A percentile compares a stretch with the other conserved stretches of the same genome.
Conservation (phyloP, 2,797 vertebrate species). For the Enteromius trimaculatus region DNA sequence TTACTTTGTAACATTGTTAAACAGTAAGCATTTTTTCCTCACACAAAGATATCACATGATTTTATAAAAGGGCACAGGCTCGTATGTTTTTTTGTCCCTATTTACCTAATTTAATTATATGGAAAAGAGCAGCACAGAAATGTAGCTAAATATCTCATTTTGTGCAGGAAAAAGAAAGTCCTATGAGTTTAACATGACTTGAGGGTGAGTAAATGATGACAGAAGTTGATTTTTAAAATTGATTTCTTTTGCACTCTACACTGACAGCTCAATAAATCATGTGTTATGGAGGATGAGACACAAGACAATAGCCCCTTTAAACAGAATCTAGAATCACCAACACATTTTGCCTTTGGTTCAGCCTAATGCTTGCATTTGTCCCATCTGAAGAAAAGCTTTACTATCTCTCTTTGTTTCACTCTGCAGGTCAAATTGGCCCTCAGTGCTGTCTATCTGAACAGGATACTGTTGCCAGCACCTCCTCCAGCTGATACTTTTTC, state of each 20-base stretch:
- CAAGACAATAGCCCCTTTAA: background rate
- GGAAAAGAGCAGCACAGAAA: background rate
- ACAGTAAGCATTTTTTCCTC: too few species aligned
- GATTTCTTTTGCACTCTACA: background rate
- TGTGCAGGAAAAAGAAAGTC: too few species aligned
- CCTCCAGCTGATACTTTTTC: slow-evolving; percentile 42
- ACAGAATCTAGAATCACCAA: background rate
- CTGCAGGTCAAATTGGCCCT: slow-evolving; percentile 7
- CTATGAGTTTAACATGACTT: background rate
- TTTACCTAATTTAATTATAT: background rate
- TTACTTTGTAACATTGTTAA: too few species aligned
- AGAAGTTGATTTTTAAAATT: too few species aligned
- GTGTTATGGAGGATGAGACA: background rate
- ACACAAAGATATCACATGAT: background rate
- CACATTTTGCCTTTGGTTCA: background rate
- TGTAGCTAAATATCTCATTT: too few species aligned
- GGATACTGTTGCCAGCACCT: slow-evolving; percentile 62
- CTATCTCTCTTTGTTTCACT: slow-evolving; percentile 21
- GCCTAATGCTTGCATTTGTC: background rate
- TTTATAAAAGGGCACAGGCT: background rate
- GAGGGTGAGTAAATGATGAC: background rate
- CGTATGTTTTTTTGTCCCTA: background rate
- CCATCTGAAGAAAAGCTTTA: background rate
- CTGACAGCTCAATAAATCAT: background rate
- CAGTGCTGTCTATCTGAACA: slow-evolving; percentile 63